Evolutionary conservation across 2,888 invertebrate species (phyloP).

Genomic region (Spisula solida): DNA sequence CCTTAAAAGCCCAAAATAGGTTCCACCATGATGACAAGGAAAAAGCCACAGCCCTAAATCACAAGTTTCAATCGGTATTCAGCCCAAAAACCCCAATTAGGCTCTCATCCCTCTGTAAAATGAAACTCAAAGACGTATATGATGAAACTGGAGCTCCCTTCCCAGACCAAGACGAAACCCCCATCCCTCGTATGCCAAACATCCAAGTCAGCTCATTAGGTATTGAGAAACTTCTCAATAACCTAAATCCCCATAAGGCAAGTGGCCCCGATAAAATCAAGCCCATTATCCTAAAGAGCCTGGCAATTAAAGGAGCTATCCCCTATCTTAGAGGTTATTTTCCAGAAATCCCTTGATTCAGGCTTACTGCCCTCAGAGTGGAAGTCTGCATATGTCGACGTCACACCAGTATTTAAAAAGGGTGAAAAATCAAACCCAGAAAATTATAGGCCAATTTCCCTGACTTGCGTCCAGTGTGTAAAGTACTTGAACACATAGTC

Average conservation of each 20-base stretch:
- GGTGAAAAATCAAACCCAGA: not conserved
- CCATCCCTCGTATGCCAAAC: not conserved
- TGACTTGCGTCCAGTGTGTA: constrained; percentile 33
- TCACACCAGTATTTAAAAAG: not conserved
- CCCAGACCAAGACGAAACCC: not conserved
- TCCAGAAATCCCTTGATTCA: not conserved
- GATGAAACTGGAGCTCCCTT: not conserved
- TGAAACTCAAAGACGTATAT: not conserved
- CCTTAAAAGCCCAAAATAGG: constrained; percentile 1
- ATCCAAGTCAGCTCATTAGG: not conserved
- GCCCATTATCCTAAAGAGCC: not conserved
- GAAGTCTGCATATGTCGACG: not conserved
- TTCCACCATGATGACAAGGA: constrained; percentile 1
- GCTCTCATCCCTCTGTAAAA: not conserved
- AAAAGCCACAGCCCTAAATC: not conserved
- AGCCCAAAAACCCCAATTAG: not conserved
- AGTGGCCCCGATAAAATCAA: not conserved
- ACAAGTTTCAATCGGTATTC: not conserved
- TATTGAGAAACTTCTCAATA: not conserved
- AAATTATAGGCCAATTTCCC: constrained; percentile 21
- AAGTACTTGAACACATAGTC: constrained; percentile 34
- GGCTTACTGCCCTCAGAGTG: not conserved
- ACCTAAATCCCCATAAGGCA: not conserved
- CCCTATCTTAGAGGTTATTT: not conserved
- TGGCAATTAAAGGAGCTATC: not conserved